Evolutionary conservation across 2,888 invertebrate genomes (phyloP), one percentile per base, ranked within the genome.

Genomic region (Ashinkailepas kermadecensis): DNA sequence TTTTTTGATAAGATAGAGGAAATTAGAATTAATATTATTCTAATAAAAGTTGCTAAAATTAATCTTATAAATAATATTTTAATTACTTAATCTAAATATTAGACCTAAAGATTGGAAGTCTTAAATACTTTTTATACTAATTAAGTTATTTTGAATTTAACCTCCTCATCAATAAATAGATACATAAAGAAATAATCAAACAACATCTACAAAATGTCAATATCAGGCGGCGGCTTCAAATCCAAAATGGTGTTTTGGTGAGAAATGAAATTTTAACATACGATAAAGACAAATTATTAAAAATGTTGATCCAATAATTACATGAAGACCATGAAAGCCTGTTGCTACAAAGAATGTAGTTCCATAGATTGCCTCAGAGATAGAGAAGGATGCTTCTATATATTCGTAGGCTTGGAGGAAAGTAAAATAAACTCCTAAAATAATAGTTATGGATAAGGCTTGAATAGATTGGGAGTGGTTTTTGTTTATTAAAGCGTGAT

Each of bases 381-480:
- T 25, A 8, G 67, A 23, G 11, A 67, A 67, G 4, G 67, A 25
- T 7, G 67, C 67, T 25, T 67, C 67, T 10, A 67, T 1, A 25
- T 67, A 67, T 7, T 67, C 67, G 13, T 67, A 90, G 0, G 87
- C 89, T 90, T 93, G 93, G 78, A 93, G 85, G 80, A 89, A 87
- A 39, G 92, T 89, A 87, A 93, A 94, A 86, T 92, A 92, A 85
- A 91, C 85, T 82, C 91, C 91, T 88, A 92, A 87, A 74, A 90
- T 82, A 78, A 91, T 87, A 59, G 91, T 92, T 84, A 91, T 85
- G 81, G 87, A 83, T 86, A 92, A 86, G 6, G 89, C 87, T 86
- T 89, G 88, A 18, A 87, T 85, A 59, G 89, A 84, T 87, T 89
- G 88, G 21, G 87, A 87, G 83, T 87, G 88, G 84, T 90, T 89